phyloP scores from a whole-genome alignment of 2,888 invertebrate genomes.

The Cephus pulcher region DNA sequence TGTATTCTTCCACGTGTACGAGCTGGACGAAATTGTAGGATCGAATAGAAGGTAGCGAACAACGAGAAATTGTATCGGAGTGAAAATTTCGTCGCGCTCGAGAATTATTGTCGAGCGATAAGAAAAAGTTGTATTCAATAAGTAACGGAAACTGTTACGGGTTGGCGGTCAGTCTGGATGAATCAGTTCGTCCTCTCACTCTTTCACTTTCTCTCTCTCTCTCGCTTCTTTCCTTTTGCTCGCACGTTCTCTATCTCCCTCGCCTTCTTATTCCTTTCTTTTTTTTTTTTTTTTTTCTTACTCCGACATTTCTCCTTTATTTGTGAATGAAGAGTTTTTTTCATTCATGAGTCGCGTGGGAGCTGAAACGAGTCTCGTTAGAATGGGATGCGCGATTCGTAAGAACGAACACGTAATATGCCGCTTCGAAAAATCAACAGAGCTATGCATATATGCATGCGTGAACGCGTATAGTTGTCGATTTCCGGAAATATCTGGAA shows the following conservation, averaged over 20 bases:
- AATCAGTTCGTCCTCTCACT: neutral
- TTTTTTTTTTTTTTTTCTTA: slow-evolving; percentile 23
- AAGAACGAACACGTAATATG: neutral
- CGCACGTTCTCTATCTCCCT: slow-evolving; percentile 10
- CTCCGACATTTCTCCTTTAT: slow-evolving; percentile 12
- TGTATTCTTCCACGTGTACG: no score
- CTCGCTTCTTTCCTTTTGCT: slow-evolving; percentile 14
- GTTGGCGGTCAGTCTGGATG: neutral
- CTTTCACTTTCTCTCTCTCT: neutral
- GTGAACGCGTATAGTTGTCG: neutral
- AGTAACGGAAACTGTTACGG: neutral
- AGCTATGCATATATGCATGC: slow-evolving; percentile 9
- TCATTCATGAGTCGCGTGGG: slow-evolving; percentile 19
- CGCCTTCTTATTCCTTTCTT: slow-evolving; percentile 5
- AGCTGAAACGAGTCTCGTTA: slow-evolving; percentile 2
- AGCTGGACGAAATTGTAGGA: neutral
- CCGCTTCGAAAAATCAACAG: neutral
- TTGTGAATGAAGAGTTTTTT: slow-evolving; percentile 24
- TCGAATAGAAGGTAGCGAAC: neutral
- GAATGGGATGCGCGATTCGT: slow-evolving; percentile 4
- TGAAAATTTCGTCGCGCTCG: neutral
- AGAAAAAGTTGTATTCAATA: neutral
- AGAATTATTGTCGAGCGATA: neutral
- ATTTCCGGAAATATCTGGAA: neutral
- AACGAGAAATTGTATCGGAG: neutral